phyloP scores from a whole-genome alignment of 2,888 invertebrate genomes.

The Gymnosoma rotundatum region DNA sequence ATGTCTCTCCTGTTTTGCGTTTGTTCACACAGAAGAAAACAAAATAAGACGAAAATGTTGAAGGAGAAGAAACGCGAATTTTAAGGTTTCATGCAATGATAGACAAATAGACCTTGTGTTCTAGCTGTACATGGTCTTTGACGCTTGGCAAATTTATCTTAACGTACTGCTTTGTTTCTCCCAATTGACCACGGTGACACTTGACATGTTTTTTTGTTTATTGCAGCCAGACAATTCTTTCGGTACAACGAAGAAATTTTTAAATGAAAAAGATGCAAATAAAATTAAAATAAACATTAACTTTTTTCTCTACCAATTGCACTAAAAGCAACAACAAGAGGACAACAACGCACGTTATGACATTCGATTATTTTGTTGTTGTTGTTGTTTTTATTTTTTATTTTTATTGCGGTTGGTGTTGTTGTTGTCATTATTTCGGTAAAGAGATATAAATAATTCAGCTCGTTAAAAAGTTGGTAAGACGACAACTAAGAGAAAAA shows the following conservation, averaged over 20 bases:
- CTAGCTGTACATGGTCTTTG: slow-evolving; percentile 55
- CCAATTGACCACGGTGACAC: slow-evolving; percentile 68
- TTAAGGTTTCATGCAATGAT: slow-evolving; percentile 16
- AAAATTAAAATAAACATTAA: slow-evolving; percentile 57
- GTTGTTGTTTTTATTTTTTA: neutral
- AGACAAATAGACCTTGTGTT: slow-evolving; percentile 48
- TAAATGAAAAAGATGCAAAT: slow-evolving; percentile 44
- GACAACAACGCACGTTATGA: slow-evolving; percentile 58
- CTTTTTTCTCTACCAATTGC: slow-evolving; percentile 18
- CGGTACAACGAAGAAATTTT: slow-evolving; percentile 21
- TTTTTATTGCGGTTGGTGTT: slow-evolving; percentile 9
- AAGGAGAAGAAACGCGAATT: neutral
- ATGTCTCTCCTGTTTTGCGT: slow-evolving; percentile 41
- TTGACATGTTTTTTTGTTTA: slow-evolving; percentile 69
- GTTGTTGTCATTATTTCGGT: slow-evolving; percentile 20
- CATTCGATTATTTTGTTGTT: slow-evolving; percentile 55
- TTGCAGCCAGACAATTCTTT: slow-evolving; percentile 35
- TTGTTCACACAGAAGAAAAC: slow-evolving; percentile 39
- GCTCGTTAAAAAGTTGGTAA: slow-evolving; percentile 59
- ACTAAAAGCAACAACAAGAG: slow-evolving; percentile 16
- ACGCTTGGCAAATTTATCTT: slow-evolving; percentile 64
- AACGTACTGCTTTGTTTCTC: slow-evolving; percentile 52
- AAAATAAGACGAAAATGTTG: neutral
- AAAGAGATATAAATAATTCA: slow-evolving; percentile 65
- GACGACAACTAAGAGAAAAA: slow-evolving; percentile 14